Base-by-base conservation (phyloP, 2,888 invertebrate species). In the Toxonevra muliebris region DNA sequence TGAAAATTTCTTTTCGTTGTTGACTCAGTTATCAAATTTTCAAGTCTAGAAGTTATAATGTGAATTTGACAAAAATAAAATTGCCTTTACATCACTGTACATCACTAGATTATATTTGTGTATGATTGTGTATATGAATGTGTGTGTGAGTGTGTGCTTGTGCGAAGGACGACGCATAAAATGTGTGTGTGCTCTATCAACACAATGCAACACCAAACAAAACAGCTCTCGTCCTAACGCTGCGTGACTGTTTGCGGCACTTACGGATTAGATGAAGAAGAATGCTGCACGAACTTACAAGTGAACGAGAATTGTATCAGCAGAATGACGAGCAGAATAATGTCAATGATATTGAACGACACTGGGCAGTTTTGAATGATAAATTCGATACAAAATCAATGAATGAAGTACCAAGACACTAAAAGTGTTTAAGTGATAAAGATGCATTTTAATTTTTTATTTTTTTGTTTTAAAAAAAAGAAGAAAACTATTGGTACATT, bases 221-320 rank as follows among this genome's bases (percentile, higher is more conserved):
- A 58, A 65, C 65, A 57, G 64, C 64, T 57, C 40, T 40, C 15
- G n/a, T 58, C 42, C 41, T 42, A 42, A 41, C n/a, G 11, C 58
- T 78, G 79, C 79, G 79, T 79, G 79, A 77, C 73, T 77, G 63
- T 74, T 74, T 74, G 73, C 78, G 77, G 79, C 77, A 78, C 75
- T 78, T 79, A 73, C 77, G 79, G 79, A 79, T 79, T 79, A 79
- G 79, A 74, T 73, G 69, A 54, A 12, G 20, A 40, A n/a, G 20
- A 13, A 41, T 30, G 58, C 58, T 11, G 30, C 1, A 30, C 30
- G 30, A 2, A n/a, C n/a, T n/a, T n/a, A n/a, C n/a, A n/a, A n/a
- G n/a, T n/a, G n/a, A n/a, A 30, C 30, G 30, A 30, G 30, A 30
- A 30, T 30, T 30, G 30, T 30, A 30, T 30, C 30, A 30, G 30